Conservation (phyloP, 2,888 invertebrate species). For the Caenorhabditis uteleia region DNA sequence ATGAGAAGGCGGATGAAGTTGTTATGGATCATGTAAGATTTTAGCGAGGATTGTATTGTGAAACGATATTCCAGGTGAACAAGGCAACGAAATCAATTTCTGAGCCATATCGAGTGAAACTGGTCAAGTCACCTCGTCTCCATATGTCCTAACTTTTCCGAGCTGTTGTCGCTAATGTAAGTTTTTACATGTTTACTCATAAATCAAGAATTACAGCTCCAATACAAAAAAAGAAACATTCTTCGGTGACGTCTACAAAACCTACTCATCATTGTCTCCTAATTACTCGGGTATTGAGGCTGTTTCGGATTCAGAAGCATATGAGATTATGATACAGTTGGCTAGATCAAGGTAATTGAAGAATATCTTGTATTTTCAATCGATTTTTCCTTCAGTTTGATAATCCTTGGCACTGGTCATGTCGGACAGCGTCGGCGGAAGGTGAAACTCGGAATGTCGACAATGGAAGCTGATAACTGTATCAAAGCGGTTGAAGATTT, state of each 20-base stretch:
- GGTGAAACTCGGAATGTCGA: slow-evolving; percentile 39
- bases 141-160: slow-evolving; percentile 83
- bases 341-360: slow-evolving; percentile 6
- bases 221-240: slow-evolving; percentile 80
- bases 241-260: slow-evolving; percentile 32
- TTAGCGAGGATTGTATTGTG: too few relatives aligned
- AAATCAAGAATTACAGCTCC: slow-evolving; percentile 15
- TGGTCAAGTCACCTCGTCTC: slow-evolving; percentile 40
- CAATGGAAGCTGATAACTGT: slow-evolving; percentile 38
- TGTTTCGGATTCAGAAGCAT: slow-evolving; percentile 11
- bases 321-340: slow-evolving; percentile 20
- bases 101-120: slow-evolving; percentile 41
- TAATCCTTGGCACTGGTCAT: not conserved
- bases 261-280: slow-evolving; percentile 35
- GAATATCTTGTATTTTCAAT: not conserved
- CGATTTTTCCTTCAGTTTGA: slow-evolving; percentile 5
- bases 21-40: slow-evolving; percentile 44
- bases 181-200: not conserved
- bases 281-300: slow-evolving; percentile 25
- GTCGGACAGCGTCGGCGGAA: slow-evolving; percentile 10
- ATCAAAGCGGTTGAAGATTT: slow-evolving; percentile 16
- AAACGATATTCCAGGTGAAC: too few relatives aligned
- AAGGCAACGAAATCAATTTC: slow-evolving; percentile 45
- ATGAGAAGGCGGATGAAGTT: slow-evolving; percentile 38
- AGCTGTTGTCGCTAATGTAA: slow-evolving; percentile 76